Evolutionary conservation across 2,888 invertebrate genomes (phyloP).

Genomic region (Raillietiella orientalis): DNA sequence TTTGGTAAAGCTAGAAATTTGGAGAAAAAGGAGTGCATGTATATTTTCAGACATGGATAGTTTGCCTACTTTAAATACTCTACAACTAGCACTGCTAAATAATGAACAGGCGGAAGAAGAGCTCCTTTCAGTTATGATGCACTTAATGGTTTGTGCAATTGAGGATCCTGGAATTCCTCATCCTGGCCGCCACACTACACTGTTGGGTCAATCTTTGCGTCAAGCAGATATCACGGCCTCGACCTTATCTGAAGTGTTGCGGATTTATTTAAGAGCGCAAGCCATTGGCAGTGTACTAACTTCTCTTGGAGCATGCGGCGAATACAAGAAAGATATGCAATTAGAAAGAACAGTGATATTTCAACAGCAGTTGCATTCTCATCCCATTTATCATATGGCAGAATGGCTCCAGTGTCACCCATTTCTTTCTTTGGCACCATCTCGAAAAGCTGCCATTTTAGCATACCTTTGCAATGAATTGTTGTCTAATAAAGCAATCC

Average conservation of each 20-base stretch:
- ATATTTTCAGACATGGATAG: slow-evolving; percentile 51
- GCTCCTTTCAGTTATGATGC: slow-evolving; percentile 52
- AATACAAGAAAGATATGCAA: slow-evolving; percentile 1
- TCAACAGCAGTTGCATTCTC: slow-evolving; percentile 38
- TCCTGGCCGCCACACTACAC: slow-evolving; percentile 62
- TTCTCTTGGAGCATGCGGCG: slow-evolving; percentile 1
- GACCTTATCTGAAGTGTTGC: slow-evolving; percentile 61
- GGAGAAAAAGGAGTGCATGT: no score
- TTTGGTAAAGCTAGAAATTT: slow-evolving; percentile 49
- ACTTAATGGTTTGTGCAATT: slow-evolving; percentile 61
- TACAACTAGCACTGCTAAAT: slow-evolving; percentile 52
- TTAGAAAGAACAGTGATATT: slow-evolving; percentile 10
- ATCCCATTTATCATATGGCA: slow-evolving; percentile 42
- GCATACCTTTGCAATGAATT: slow-evolving; percentile 81
- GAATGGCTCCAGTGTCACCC: slow-evolving; percentile 47
- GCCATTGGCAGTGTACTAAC: slow-evolving; percentile 48
- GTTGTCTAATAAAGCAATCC: slow-evolving; percentile 61
- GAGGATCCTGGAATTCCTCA: slow-evolving; percentile 49
- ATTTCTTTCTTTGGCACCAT: slow-evolving; percentile 49
- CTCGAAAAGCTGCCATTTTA: slow-evolving; percentile 54
- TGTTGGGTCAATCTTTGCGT: slow-evolving; percentile 16
- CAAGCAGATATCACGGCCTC: slow-evolving; percentile 59
- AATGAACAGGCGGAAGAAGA: slow-evolving; percentile 50
- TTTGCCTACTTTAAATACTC: slow-evolving; percentile 47
- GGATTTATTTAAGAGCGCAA: slow-evolving; percentile 66